Evolutionary conservation across 1,140 invertebrate species (phyloP), one percentile per base, ranked within the genome.

Genomic region (Ceratitis capitata): DNA sequence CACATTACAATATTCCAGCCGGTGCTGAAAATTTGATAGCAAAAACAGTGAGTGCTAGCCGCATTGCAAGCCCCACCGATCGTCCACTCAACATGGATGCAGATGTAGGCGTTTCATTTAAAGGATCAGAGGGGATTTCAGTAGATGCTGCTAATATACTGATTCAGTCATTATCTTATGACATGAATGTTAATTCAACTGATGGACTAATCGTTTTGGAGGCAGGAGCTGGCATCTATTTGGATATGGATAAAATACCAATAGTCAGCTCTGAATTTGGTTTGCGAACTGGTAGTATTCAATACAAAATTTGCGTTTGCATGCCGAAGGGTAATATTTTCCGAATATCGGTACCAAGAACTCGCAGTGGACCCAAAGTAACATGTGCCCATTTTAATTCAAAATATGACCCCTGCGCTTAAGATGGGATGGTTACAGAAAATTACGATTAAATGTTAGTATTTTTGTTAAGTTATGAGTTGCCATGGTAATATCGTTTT

Each of bases 231-330:
- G 96, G 96, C 0, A 93, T 97, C 1, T 95, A 93, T 53, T 92
- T 97, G 0, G 95, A 97, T 89, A 93, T 96, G 0, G 94, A 95
- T 86, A 94, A 94, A 85, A 93, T 97, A 64, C 96, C 96, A 0
- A 93, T 96, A 45, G 95, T 93, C 7, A 93, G 94, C 0, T 90
- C 93, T 2, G 92, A 92, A 84, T 92, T 93, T 69, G 88, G 90
- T 84, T 89, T 91, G 16, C 91, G 92, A 32, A 91, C 90, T 26
- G 93, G 92, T 85, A 89, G 91, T 87, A 88, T 92, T 0, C 96
- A 97, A 89, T 98, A 95, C 89, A 97, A 97, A 92, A 93, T 98
- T 3, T 98, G 97, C 86, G 94, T 97, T 2, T 98, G 97, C 88
- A 97, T 97, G 96, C 96, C 97, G 0, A 93, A 95, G 85, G 97